Evolutionary conservation across 1,140 invertebrate genomes (phyloP).

Genomic region (Scaptomyza graminum): DNA sequence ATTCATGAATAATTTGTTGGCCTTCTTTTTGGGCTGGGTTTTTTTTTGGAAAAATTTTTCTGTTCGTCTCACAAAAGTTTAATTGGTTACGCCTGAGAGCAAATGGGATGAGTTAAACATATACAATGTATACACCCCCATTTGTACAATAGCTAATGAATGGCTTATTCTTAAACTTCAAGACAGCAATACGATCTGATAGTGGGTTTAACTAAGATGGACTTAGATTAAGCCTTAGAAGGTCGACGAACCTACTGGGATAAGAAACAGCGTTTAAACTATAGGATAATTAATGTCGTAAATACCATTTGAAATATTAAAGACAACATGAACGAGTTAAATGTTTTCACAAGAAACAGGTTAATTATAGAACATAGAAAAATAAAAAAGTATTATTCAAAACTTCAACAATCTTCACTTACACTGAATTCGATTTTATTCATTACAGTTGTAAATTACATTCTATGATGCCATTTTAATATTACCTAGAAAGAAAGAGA

Average conservation of each 20-base stretch:
- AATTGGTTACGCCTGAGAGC: constrained; percentile 78
- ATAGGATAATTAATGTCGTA: neutral
- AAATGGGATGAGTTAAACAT: constrained; percentile 35
- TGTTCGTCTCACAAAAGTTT: constrained; percentile 54
- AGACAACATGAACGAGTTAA: no score
- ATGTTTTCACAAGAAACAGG: no score
- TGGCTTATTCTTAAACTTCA: constrained; percentile 46
- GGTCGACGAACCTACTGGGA: neutral
- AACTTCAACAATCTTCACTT: no score
- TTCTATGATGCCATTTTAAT: no score
- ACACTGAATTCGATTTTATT: no score
- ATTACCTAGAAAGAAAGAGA: constrained; percentile 39
- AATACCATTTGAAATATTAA: no score
- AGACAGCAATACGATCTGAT: constrained; percentile 20
- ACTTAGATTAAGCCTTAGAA: neutral
- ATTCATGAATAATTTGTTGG: constrained; percentile 70
- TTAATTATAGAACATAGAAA: no score
- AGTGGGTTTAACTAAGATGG: neutral
- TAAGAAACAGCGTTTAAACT: neutral
- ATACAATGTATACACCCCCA: constrained; percentile 11
- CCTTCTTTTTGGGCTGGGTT: neutral
- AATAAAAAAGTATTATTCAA: no score
- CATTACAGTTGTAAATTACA: no score
- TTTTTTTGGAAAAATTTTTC: constrained; percentile 25
- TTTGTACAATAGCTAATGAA: constrained; percentile 52